A percentile compares a stretch with the other conserved stretches of the same genome.
phyloP scores from a whole-genome alignment of 1,140 invertebrate species.

The Pollicipes pollicipes region DNA sequence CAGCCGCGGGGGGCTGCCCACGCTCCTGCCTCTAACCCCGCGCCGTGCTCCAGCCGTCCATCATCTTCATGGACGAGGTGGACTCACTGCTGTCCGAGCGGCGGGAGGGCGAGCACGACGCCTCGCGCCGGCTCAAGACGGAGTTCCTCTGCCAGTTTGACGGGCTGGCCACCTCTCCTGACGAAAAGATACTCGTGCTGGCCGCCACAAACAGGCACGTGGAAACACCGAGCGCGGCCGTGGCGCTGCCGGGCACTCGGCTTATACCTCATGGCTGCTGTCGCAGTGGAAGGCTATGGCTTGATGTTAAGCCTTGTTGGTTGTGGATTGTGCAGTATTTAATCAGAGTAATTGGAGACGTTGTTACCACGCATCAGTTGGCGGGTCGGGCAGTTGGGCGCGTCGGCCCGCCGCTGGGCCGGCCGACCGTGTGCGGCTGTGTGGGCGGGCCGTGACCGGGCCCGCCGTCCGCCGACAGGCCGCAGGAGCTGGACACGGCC shows the following conservation, averaged over 20 bases:
- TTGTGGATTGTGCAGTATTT: too few relatives aligned
- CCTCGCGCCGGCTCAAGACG: constrained; percentile 87
- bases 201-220: constrained; percentile 69
- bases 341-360: too few relatives aligned
- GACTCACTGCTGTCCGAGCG: constrained; percentile 84
- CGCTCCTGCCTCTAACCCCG: too few relatives aligned
- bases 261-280: too few relatives aligned
- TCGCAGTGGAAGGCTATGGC: too few relatives aligned
- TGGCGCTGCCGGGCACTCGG: too few relatives aligned
- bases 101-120: constrained; percentile 83
- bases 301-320: too few relatives aligned
- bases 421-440: neutral
- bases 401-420: too few relatives aligned
- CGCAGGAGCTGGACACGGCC: constrained; percentile 85
- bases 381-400: too few relatives aligned
- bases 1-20: too few relatives aligned
- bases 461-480: constrained; percentile 21
- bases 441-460: neutral
- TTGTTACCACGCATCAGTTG: too few relatives aligned
- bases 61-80: constrained; percentile 93
- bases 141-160: constrained; percentile 96
- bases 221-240: too few relatives aligned
- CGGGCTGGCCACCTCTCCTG: constrained; percentile 59
- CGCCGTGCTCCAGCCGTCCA: constrained; percentile 45
- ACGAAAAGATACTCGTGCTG: constrained; percentile 85